Conservation (phyloP, 2,797 vertebrate species). For the Tenualosa thibaudeaui region DNA sequence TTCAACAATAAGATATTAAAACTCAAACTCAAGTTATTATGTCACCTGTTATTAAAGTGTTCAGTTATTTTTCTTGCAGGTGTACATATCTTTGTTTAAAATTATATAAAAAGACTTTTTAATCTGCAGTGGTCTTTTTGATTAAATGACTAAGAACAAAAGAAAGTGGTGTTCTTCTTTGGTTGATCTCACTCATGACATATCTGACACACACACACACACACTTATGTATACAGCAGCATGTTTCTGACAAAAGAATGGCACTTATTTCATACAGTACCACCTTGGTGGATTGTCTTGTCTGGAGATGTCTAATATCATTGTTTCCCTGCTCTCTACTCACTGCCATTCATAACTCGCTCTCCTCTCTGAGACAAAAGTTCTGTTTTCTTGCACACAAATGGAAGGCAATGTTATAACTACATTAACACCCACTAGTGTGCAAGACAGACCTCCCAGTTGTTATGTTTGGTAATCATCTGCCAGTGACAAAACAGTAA, state of each 20-base stretch:
- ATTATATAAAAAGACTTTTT: background rate
- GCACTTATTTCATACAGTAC: slow-evolving; percentile 1
- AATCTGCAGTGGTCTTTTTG: slow-evolving; percentile 5
- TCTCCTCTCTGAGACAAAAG: background rate
- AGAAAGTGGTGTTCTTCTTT: slow-evolving; percentile 17
- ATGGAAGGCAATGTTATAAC: background rate
- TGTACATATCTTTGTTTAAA: background rate
- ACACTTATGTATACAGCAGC: background rate
- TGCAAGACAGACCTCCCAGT: background rate
- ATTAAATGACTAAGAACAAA: background rate
- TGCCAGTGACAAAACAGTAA: background rate
- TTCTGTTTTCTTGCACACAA: background rate
- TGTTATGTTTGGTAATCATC: background rate
- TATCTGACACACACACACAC: background rate
- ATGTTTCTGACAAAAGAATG: background rate
- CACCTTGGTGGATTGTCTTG: background rate
- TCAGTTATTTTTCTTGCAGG: background rate
- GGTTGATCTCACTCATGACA: background rate
- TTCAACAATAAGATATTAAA: background rate
- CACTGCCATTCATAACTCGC: background rate
- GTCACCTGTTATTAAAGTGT: background rate
- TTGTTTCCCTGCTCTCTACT: background rate
- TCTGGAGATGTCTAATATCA: background rate
- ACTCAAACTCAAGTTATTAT: background rate
- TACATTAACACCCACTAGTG: background rate